Percentiles rank a stretch among this genome's conserved stretches.
phyloP scores from a whole-genome alignment of 53 echinoderm and acorn worm species.

The Holothuria leucospilota region DNA sequence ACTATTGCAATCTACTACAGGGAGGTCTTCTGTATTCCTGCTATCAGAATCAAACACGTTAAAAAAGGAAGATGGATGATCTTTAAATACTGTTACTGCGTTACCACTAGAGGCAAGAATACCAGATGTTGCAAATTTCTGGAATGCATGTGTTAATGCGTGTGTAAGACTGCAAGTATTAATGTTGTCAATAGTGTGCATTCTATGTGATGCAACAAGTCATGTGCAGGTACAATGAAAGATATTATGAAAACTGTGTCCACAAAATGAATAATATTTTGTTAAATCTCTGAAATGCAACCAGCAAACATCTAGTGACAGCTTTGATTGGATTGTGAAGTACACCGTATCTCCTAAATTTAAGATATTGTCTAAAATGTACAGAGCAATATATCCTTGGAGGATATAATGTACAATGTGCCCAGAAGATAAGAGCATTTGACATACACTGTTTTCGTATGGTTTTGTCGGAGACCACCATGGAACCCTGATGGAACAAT shows the following conservation, averaged over 20 bases:
- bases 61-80: neutral
- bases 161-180: neutral
- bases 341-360: neutral
- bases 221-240: neutral
- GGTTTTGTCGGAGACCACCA: neutral
- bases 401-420: neutral
- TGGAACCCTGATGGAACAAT: neutral
- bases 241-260: no score
- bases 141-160: neutral
- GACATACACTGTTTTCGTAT: neutral
- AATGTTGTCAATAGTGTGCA: neutral
- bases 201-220: neutral
- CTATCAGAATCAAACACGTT: no score
- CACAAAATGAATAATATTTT: neutral
- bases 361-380: neutral
- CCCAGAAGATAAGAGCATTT: neutral
- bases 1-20: neutral
- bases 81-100: neutral
- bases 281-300: neutral
- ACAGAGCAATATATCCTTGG: neutral
- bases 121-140: neutral
- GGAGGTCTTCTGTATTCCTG: neutral
- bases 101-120: neutral
- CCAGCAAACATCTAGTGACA: neutral
- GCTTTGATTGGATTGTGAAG: no score